phyloP scores from a whole-genome alignment of 1,140 invertebrate species.

The Zaprionus camerounensis region DNA sequence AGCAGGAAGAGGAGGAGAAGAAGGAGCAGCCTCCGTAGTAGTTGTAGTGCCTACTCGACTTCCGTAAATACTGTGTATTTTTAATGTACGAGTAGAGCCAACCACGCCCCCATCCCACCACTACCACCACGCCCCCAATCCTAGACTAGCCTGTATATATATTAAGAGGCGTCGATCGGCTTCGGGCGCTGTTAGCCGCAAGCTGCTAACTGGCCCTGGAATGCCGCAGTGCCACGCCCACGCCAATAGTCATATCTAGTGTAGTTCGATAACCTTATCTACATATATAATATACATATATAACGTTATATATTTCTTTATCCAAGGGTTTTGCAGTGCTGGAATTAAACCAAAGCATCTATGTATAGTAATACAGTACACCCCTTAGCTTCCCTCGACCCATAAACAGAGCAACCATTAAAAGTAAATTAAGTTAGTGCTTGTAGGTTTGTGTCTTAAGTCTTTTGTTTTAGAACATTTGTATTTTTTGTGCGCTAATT shows the following conservation, averaged over 20 bases:
- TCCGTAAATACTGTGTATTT: constrained; percentile 84
- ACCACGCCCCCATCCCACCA: background rate
- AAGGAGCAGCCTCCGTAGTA: background rate
- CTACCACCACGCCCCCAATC: background rate
- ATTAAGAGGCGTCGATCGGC: constrained; percentile 40
- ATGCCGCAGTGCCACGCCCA: constrained; percentile 56
- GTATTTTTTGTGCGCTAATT: constrained; percentile 68
- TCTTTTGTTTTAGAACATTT: constrained; percentile 80
- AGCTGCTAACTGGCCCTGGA: constrained; percentile 68
- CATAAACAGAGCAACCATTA: background rate
- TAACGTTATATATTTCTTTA: constrained; percentile 16
- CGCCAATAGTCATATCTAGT: constrained; percentile 61
- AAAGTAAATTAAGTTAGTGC: constrained; percentile 29
- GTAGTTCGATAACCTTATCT: background rate
- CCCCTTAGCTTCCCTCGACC: background rate
- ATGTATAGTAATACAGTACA: constrained; percentile 38
- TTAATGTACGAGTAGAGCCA: constrained; percentile 60
- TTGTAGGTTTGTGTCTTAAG: constrained; percentile 75
- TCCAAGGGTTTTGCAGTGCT: constrained; percentile 70
- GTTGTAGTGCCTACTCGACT: constrained; percentile 58
- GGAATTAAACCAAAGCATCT: constrained; percentile 84
- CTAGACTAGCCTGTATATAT: constrained; percentile 51
- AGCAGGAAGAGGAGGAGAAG: background rate
- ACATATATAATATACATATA: no score
- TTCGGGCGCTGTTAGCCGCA: constrained; percentile 73